A percentile compares a stretch with the other conserved stretches of the same genome.
Conservation (phyloP, 2,888 invertebrate species). For the Amblyteles armatorius region DNA sequence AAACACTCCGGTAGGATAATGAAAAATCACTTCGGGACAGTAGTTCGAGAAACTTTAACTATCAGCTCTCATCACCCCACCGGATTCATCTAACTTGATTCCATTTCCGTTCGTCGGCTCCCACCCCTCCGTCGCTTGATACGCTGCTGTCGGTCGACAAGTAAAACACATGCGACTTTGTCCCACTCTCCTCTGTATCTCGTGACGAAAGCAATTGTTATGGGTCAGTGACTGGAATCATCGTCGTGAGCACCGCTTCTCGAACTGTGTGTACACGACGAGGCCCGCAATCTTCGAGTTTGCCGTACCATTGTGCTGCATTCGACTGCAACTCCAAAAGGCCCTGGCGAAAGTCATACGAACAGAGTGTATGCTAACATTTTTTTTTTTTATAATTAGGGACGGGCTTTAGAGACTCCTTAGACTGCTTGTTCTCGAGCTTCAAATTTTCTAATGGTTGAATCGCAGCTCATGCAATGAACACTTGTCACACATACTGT, state of each 20-base stretch:
- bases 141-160: constrained; percentile 64
- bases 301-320: neutral
- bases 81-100: constrained; percentile 81
- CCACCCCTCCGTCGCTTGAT: constrained; percentile 67
- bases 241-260: constrained; percentile 33
- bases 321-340: neutral
- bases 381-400: too few relatives aligned
- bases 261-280: constrained; percentile 15
- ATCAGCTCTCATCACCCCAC: constrained; percentile 67
- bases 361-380: neutral
- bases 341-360: neutral
- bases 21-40: neutral
- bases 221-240: constrained; percentile 80
- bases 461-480: too few relatives aligned
- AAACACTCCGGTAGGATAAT: neutral
- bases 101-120: constrained; percentile 81
- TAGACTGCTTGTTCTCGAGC: too few relatives aligned
- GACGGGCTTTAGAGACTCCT: too few relatives aligned
- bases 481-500: too few relatives aligned
- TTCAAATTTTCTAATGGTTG: too few relatives aligned
- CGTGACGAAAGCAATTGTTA: constrained; percentile 78
- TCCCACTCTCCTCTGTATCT: constrained; percentile 68
- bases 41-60: constrained; percentile 48
- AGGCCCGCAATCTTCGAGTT: constrained; percentile 28
- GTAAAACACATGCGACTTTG: constrained; percentile 64